Evolutionary conservation across 53 echinoderm and acorn worm species (phyloP).

Genomic region (Temnopleurus reevesii): DNA sequence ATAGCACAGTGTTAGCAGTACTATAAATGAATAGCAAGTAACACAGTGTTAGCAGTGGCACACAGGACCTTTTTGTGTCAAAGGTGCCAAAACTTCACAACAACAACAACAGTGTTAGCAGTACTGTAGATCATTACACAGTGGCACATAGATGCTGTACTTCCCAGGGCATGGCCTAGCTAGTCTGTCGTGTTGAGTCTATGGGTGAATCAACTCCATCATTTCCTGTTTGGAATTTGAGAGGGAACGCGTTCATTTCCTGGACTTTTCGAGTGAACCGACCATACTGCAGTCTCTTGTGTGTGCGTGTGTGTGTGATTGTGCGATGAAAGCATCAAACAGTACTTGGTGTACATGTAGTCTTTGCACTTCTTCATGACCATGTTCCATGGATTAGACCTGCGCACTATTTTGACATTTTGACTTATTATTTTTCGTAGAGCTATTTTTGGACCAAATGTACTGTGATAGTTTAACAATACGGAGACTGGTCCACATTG

Average conservation of each 20-base stretch:
- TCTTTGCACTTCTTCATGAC: background rate
- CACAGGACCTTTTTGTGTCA: too few species aligned
- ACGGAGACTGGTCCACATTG: background rate
- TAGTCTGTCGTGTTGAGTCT: background rate
- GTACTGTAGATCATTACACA: too few species aligned
- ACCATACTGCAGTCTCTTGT: background rate
- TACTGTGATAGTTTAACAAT: background rate
- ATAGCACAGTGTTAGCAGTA: background rate
- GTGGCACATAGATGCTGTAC: slow-evolving; percentile 1
- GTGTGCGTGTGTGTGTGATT: background rate
- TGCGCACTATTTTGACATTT: background rate
- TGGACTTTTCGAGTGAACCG: background rate
- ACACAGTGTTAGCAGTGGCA: background rate
- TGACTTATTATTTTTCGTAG: background rate
- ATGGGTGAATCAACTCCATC: slow-evolving; percentile 49
- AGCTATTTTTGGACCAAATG: slow-evolving; percentile 18
- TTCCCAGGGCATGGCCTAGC: background rate
- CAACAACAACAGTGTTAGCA: too few species aligned
- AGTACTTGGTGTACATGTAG: background rate
- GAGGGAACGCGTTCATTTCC: slow-evolving; percentile 17
- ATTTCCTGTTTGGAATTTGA: slow-evolving; percentile 50
- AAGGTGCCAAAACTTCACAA: too few species aligned
- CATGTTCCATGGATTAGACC: background rate
- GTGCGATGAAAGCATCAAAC: background rate
- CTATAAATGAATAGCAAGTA: background rate